A percentile compares a stretch with the other conserved stretches of the same genome.
phyloP scores from a whole-genome alignment of 2,888 invertebrate species.

The Morpho helenor region DNA sequence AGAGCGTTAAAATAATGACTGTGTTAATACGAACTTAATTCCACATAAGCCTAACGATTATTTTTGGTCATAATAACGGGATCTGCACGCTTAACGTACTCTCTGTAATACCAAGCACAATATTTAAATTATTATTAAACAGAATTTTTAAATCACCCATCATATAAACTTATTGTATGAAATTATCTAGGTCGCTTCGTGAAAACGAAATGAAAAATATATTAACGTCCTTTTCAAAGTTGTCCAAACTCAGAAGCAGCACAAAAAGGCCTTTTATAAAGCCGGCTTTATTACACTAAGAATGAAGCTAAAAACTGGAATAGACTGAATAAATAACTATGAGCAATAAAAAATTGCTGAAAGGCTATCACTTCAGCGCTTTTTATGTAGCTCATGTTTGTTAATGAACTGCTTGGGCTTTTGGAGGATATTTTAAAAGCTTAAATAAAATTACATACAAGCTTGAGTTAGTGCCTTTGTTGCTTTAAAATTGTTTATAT shows the following conservation, averaged over 20 bases:
- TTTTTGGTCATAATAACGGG: too few relatives aligned
- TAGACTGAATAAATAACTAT: constrained; percentile 8
- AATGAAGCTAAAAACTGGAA: constrained; percentile 4
- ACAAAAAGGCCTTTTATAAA: constrained; percentile 2
- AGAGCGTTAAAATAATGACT: too few relatives aligned
- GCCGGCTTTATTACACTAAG: constrained; percentile 2
- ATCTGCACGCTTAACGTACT: too few relatives aligned
- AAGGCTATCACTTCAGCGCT: constrained; percentile 5
- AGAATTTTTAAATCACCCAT: too few relatives aligned
- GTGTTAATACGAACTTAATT: too few relatives aligned
- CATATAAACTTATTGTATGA: too few relatives aligned
- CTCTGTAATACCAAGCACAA: too few relatives aligned
- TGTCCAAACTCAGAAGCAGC: constrained; percentile 2
- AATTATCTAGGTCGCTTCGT: not conserved
- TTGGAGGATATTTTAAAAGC: not conserved
- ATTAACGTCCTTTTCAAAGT: constrained; percentile 1
- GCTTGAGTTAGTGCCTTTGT: not conserved
- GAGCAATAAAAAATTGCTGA: constrained; percentile 8
- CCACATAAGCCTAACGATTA: too few relatives aligned
- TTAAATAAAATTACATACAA: not conserved
- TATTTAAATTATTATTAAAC: constrained; percentile 11
- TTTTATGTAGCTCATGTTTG: constrained; percentile 4
- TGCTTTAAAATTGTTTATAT: not conserved
- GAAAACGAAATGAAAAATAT: constrained; percentile 3
- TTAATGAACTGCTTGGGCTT: not conserved